Evolutionary conservation across 1,140 invertebrate genomes (phyloP).

Genomic region (Proales similis): DNA sequence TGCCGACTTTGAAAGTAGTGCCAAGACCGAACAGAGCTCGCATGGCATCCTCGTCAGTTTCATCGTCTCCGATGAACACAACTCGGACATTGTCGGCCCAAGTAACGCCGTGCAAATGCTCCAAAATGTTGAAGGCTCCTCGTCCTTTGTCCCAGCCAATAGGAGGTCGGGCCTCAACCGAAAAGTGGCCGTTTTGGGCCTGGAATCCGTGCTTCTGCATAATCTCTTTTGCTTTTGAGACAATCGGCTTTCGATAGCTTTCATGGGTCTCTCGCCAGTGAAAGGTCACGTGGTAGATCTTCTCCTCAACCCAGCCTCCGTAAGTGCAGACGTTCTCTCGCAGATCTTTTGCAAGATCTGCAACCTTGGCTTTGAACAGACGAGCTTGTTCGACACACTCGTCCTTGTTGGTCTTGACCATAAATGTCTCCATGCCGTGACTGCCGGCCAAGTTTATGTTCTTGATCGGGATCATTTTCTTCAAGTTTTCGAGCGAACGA

Average conservation of each 20-base stretch:
- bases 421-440: constrained; percentile 77
- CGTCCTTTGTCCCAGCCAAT: constrained; percentile 83
- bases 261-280: constrained; percentile 67
- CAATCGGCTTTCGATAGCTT: constrained; percentile 57
- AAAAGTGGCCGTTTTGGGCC: constrained; percentile 62
- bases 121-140: constrained; percentile 77
- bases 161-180: constrained; percentile 75
- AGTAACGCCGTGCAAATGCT: constrained; percentile 78
- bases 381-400: constrained; percentile 61
- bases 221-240: constrained; percentile 41
- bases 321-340: constrained; percentile 76
- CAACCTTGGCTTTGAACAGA: constrained; percentile 58
- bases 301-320: constrained; percentile 84
- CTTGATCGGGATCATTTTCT: constrained; percentile 13
- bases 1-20: constrained; percentile 69
- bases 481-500: constrained; percentile 16
- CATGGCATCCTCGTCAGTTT: constrained; percentile 83
- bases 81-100: constrained; percentile 82
- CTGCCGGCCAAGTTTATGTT: constrained; percentile 58
- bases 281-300: constrained; percentile 75
- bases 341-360: constrained; percentile 65
- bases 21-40: constrained; percentile 69
- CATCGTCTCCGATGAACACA: constrained; percentile 80
- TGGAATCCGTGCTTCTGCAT: constrained; percentile 33
- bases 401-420: constrained; percentile 75